Conservation (phyloP, 2,797 vertebrate genomes). For the Chloroceryle inda region DNA sequence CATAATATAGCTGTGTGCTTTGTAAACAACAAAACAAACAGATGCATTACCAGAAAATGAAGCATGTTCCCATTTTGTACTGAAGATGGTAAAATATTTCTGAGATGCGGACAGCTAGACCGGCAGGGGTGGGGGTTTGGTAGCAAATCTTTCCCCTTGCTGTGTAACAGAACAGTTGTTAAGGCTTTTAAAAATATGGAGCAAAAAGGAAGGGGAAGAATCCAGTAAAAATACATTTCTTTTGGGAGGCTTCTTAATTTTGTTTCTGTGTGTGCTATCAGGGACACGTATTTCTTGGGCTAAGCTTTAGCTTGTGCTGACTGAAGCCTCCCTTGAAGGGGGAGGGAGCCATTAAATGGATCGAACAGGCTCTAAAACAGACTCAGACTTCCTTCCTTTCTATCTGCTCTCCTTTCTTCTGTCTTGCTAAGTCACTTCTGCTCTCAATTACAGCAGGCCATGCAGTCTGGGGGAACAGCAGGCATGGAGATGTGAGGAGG, state of each 20-base stretch:
- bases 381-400: not conserved
- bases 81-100: constrained; percentile 60
- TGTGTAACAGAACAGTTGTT: constrained; percentile 28
- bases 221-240: constrained; percentile 75
- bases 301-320: constrained; percentile 17
- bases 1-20: constrained; percentile 74
- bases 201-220: constrained; percentile 56
- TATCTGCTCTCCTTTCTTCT: not conserved
- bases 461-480: not conserved
- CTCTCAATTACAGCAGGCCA: not conserved
- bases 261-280: constrained; percentile 56
- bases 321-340: not conserved
- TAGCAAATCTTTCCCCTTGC: constrained; percentile 22
- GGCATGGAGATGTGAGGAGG: not conserved
- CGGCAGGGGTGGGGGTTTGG: not conserved
- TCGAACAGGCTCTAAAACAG: constrained; percentile 4
- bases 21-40: constrained; percentile 75
- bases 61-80: constrained; percentile 74
- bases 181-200: constrained; percentile 35
- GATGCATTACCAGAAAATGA: constrained; percentile 54
- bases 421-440: not conserved
- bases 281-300: constrained; percentile 16
- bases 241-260: constrained; percentile 55
- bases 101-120: constrained; percentile 53
- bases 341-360: not conserved